phyloP scores from a whole-genome alignment of 2,113 vertebrate species.

The Phalacrocorax pelagicus region DNA sequence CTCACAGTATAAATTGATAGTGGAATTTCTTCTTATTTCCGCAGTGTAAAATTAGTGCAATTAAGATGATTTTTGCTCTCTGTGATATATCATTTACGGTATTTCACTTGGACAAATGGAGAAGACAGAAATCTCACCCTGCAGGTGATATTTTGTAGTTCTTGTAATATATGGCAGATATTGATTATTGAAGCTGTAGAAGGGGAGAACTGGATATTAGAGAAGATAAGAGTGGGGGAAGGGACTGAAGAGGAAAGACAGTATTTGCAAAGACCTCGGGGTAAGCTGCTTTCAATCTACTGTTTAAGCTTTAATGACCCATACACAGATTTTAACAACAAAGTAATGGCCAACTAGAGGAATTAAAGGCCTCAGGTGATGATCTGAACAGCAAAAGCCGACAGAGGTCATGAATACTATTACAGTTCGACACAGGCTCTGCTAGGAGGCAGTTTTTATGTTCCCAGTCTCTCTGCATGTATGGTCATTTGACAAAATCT shows the following conservation, averaged over 20 bases:
- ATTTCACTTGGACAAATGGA: not conserved
- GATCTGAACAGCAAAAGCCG: not conserved
- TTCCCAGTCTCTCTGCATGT: not conserved
- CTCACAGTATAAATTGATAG: not conserved
- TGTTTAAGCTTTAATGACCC: slow-evolving; percentile 39
- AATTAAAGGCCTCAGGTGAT: not conserved
- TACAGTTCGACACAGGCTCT: not conserved
- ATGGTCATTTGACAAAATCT: not conserved
- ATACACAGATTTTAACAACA: not conserved
- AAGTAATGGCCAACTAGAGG: not conserved
- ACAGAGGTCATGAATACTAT: not conserved
- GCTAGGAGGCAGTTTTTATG: not conserved
- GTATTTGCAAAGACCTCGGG: not conserved
- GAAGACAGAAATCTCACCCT: not conserved
- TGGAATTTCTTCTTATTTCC: not conserved
- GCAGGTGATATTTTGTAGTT: not conserved
- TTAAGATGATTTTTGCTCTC: not conserved
- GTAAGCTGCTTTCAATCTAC: not conserved
- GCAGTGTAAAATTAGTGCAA: not conserved
- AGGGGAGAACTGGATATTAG: not conserved
- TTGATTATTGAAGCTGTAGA: not conserved
- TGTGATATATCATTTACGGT: not conserved
- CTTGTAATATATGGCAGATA: not conserved
- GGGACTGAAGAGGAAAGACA: not conserved
- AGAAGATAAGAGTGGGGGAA: not conserved